phyloP scores from a whole-genome alignment of 2,888 invertebrate genomes.

The Coenonympha glycerion region DNA sequence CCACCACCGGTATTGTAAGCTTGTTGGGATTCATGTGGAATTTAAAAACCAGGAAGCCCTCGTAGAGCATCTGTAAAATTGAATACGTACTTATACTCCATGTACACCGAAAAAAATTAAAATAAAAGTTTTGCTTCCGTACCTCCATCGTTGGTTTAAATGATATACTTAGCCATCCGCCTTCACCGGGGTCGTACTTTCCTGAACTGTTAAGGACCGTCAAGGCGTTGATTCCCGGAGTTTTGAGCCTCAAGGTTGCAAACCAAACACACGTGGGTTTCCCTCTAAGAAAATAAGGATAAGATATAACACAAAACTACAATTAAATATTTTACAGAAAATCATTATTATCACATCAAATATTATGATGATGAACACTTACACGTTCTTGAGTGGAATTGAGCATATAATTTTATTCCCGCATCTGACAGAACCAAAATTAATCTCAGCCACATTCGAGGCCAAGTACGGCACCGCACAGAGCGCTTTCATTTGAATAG shows the following conservation, averaged over 20 bases:
- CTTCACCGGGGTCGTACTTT: constrained; percentile 65
- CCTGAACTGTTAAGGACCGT: constrained; percentile 59
- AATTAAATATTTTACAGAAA: neutral
- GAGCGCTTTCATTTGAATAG: constrained; percentile 71
- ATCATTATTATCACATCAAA: neutral
- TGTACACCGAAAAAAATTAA: neutral
- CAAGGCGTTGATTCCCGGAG: constrained; percentile 49
- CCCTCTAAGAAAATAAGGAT: too few relatives aligned
- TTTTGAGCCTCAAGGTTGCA: constrained; percentile 54
- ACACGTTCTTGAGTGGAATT: constrained; percentile 76
- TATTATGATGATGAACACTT: constrained; percentile 35
- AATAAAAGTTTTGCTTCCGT: neutral
- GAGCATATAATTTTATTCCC: constrained; percentile 75
- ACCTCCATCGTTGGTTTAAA: constrained; percentile 75
- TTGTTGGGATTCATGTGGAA: constrained; percentile 72
- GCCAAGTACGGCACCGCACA: constrained; percentile 76
- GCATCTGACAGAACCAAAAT: constrained; percentile 76
- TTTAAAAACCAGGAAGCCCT: constrained; percentile 57
- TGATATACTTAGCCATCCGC: constrained; percentile 69
- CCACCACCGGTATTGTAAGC: constrained; percentile 64
- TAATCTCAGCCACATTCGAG: constrained; percentile 55
- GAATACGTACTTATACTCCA: constrained; percentile 3
- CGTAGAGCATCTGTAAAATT: constrained; percentile 53
- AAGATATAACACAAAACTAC: too few relatives aligned
- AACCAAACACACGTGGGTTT: constrained; percentile 75